phyloP scores from a whole-genome alignment of 1,140 invertebrate species.

The Melipona quadrifasciata region DNA sequence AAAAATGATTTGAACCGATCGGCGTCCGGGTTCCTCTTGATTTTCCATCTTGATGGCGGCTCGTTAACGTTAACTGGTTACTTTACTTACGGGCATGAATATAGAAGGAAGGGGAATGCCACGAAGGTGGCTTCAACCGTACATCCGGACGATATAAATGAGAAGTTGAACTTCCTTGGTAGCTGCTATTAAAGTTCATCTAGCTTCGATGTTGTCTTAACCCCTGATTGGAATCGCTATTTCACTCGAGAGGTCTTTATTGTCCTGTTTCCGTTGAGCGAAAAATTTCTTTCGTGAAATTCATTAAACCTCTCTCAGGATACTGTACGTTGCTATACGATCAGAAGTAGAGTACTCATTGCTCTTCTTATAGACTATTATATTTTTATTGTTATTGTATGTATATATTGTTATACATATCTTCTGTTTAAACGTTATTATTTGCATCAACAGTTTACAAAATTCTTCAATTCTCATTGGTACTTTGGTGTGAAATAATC shows the following conservation, averaged over 20 bases:
- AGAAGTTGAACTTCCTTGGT: constrained; percentile 64
- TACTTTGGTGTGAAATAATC: no score
- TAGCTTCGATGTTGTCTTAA: constrained; percentile 24
- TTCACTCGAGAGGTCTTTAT: not conserved
- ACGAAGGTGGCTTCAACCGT: constrained; percentile 68
- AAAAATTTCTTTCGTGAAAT: not conserved
- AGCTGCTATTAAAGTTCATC: constrained; percentile 43
- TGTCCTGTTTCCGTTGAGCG: not conserved
- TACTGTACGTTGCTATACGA: no score
- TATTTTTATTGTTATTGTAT: no score
- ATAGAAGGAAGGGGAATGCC: constrained; percentile 69
- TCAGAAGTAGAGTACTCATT: no score
- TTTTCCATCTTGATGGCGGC: constrained; percentile 54
- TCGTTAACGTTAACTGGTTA: constrained; percentile 64
- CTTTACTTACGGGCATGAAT: constrained; percentile 62
- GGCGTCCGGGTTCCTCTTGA: constrained; percentile 43
- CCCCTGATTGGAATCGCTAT: not conserved
- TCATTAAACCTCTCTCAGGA: not conserved
- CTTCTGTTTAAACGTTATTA: no score
- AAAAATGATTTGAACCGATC: constrained; percentile 42
- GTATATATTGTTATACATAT: no score
- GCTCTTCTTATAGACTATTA: no score
- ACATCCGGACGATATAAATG: constrained; percentile 70
- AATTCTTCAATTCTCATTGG: no score
- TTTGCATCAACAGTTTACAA: no score